A percentile compares a stretch with the other conserved stretches of the same genome.
These are phyloP conservation scores for Xiphorhynchus erythropygius DNA, from an alignment of 2,797 vertebrate genomes.

Conservation along the genomic window DNA sequence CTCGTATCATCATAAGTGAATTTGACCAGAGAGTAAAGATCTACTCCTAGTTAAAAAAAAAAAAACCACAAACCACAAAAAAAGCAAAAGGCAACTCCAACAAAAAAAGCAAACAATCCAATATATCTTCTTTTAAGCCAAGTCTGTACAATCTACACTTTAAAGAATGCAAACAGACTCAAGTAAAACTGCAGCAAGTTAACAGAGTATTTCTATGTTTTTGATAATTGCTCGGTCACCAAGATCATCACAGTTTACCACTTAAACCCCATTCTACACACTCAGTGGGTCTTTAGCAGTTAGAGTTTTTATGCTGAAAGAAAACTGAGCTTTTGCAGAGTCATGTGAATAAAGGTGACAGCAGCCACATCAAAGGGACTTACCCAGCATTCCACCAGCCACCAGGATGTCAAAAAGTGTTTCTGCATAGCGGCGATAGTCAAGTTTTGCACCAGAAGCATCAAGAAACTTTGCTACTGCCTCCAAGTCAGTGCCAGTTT, in stretches of 20 bases:
- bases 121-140: neutral
- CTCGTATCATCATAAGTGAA: neutral
- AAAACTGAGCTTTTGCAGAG: neutral
- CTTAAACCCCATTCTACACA: neutral
- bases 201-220: neutral
- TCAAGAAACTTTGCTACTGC: conserved; percentile 98
- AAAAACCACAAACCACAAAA: too few species aligned
- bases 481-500: conserved; percentile 97
- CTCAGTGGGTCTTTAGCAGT: neutral
- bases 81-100: neutral
- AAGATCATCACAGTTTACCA: neutral
- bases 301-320: neutral
- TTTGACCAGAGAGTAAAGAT: neutral
- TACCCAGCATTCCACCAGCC: conserved; percentile 98
- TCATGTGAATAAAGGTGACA: neutral
- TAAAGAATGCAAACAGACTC: neutral
- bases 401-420: conserved; percentile 98
- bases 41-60: neutral
- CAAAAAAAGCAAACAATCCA: neutral
- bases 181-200: neutral
- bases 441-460: conserved; percentile 97
- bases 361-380: conserved; percentile 42
- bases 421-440: conserved; percentile 98
- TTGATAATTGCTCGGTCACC: neutral
- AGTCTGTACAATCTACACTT: neutral